These are phyloP conservation scores for Nasonia oneida DNA, from an alignment of 2,888 invertebrate species.

Conservation along the genomic window DNA sequence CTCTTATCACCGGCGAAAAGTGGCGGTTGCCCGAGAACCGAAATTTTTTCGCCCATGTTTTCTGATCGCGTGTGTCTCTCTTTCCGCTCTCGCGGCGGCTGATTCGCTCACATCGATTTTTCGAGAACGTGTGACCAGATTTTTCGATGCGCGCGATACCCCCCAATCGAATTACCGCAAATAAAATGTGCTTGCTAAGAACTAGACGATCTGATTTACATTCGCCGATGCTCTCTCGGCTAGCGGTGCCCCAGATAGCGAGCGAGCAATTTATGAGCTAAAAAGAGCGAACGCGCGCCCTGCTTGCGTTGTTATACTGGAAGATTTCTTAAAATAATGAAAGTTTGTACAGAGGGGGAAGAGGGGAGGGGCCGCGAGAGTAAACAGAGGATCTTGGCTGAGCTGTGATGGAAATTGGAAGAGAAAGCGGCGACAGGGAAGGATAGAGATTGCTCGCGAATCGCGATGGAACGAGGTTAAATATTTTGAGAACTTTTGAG, in stretches of 20 bases:
- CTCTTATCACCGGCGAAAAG: background rate
- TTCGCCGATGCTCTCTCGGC: background rate
- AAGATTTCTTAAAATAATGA: constrained; percentile 60
- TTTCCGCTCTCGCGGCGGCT: background rate
- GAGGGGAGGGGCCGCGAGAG: background rate
- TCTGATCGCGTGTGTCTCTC: background rate
- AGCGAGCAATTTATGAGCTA: background rate
- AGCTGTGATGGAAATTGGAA: constrained; percentile 50
- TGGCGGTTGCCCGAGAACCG: background rate
- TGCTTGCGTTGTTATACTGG: constrained; percentile 13
- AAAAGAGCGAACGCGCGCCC: constrained; percentile 11
- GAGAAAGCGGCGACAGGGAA: constrained; percentile 47
- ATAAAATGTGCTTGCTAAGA: background rate
- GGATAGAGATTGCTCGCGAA: constrained; percentile 65
- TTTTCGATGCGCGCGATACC: background rate
- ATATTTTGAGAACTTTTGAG: constrained; percentile 48
- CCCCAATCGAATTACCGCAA: background rate
- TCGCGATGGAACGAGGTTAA: constrained; percentile 39
- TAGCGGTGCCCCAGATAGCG: background rate
- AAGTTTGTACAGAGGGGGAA: constrained; percentile 48
- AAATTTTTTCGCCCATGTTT: background rate
- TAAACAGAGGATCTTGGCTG: constrained; percentile 41
- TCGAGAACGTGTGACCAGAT: background rate
- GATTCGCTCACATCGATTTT: background rate
- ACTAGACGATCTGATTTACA: background rate